Percentiles rank a stretch among this genome's conserved stretches.
Conservation (phyloP, 2,888 invertebrate genomes). For the Watsonalla cultraria region DNA sequence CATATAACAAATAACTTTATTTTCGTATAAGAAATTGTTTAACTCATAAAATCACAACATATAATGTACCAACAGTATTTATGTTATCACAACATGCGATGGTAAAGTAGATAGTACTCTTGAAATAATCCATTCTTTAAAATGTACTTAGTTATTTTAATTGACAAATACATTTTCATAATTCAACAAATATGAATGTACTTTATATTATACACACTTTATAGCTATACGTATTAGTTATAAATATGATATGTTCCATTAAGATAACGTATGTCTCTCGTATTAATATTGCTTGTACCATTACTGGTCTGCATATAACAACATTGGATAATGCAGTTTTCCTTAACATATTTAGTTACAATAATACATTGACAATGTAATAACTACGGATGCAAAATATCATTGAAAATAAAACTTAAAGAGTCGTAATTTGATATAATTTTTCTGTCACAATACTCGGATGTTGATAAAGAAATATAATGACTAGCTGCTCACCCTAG, state of each 20-base stretch:
- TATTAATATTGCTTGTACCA: slow-evolving; percentile 15
- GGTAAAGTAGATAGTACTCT: slow-evolving; percentile 19
- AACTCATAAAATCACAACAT: slow-evolving; percentile 60
- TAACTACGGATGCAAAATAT: not conserved
- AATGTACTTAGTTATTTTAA: slow-evolving; percentile 20
- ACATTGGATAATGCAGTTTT: not conserved
- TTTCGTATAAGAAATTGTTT: slow-evolving; percentile 32
- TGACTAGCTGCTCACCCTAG: too few species aligned
- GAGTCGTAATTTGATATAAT: too few species aligned
- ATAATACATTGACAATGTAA: slow-evolving; percentile 4
- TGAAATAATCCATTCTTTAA: slow-evolving; percentile 21
- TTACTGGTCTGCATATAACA: not conserved
- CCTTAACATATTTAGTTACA: not conserved
- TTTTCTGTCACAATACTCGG: too few species aligned
- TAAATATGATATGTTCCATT: slow-evolving; percentile 53
- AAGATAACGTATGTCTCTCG: slow-evolving; percentile 27
- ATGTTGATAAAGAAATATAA: too few species aligned
- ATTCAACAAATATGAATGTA: slow-evolving; percentile 17
- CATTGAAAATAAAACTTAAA: too few species aligned
- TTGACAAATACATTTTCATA: slow-evolving; percentile 26
- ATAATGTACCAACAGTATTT: slow-evolving; percentile 27
- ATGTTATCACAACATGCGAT: slow-evolving; percentile 34
- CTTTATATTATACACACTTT: slow-evolving; percentile 24
- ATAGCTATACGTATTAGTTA: slow-evolving; percentile 24
- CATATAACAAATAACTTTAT: slow-evolving; percentile 62